These are phyloP conservation scores for Pomacea maculata DNA, from an alignment of 1,140 invertebrate species.

Conservation along the genomic window DNA sequence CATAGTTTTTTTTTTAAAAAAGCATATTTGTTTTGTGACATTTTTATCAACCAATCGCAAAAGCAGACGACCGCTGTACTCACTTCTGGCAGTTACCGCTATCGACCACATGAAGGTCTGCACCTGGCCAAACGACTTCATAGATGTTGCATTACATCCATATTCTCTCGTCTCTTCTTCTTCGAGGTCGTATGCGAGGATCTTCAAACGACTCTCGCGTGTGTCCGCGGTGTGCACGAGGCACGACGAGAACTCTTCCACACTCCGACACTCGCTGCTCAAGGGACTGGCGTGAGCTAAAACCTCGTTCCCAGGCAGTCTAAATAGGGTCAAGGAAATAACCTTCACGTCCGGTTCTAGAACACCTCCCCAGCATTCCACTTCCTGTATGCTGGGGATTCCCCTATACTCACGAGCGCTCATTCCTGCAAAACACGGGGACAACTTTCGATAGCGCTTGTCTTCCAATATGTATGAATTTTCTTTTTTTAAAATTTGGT, in stretches of 20 bases:
- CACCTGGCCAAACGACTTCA: background rate
- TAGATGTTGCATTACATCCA: background rate
- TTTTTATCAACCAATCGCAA: too few species aligned
- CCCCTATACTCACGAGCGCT: constrained; percentile 2
- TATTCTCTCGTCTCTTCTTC: too few species aligned
- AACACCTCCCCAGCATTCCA: constrained; percentile 16
- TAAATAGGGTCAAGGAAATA: constrained; percentile 14
- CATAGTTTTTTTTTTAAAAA: too few species aligned
- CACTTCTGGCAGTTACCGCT: background rate
- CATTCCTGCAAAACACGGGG: constrained; percentile 3
- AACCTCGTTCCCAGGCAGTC: background rate
- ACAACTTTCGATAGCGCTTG: too few species aligned
- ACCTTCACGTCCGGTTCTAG: constrained; percentile 6
- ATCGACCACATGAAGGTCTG: background rate
- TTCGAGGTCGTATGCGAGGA: too few species aligned
- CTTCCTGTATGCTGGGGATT: constrained; percentile 19
- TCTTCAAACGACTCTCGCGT: too few species aligned
- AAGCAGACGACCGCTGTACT: background rate
- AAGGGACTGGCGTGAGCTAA: constrained; percentile 5
- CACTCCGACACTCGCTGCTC: background rate
- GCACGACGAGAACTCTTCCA: too few species aligned
- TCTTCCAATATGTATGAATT: too few species aligned
- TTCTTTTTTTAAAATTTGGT: too few species aligned
- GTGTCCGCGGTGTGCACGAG: too few species aligned
- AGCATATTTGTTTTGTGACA: too few species aligned